Base-by-base conservation (phyloP, 2,888 invertebrate species). In the Drosophila borealis region DNA sequence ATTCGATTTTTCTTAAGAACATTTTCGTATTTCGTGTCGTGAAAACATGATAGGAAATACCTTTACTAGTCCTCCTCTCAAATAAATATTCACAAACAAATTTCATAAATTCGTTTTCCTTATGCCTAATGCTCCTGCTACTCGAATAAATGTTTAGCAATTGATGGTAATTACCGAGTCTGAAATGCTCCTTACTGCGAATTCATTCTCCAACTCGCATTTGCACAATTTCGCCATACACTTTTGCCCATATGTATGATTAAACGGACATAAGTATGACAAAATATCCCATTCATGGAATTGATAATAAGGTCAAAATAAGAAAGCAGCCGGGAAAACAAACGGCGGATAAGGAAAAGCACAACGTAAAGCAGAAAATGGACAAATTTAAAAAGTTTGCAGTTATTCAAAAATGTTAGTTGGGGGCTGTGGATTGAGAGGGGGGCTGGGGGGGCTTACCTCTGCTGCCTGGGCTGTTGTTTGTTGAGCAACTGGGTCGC, bases 401-500 rank as follows among this genome's bases (percentile, higher is more conserved):
- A 70, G 69, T 59, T 57, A 51, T 14, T 50, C n/a, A 25, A 3
- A 44, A 29, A 51, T 34, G 50, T 33, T 41, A 2, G 8, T 8
- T 29, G 29, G 8, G 29, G 53, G 42, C 55, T 19, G 8, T 19
- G 17, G 9, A 17, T 2, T 10, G 17, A 17, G 5, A 25, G 9
- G 1, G 14, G 5, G 25, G 14, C 19, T 19, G 37, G 41, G 4
- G n/a, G 44, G 39, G 39, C 89, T 85, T 72, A 92, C 92, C 92
- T 90, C 72, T 91, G 91, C 66, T 77, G 84, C 67, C 85, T 77
- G 39, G 85, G 90, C 71, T 90, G 90, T 57, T 90, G 90, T 67
- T 87, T 90, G 74, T 90, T 90, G 57, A 91, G 76, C 74, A 91
- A 89, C 77, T 91, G 91, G 65, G 90, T 80, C 54, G 89, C 87